Conservation (phyloP, 2,113 vertebrate genomes). For the Tetraodon nigroviridis region DNA sequence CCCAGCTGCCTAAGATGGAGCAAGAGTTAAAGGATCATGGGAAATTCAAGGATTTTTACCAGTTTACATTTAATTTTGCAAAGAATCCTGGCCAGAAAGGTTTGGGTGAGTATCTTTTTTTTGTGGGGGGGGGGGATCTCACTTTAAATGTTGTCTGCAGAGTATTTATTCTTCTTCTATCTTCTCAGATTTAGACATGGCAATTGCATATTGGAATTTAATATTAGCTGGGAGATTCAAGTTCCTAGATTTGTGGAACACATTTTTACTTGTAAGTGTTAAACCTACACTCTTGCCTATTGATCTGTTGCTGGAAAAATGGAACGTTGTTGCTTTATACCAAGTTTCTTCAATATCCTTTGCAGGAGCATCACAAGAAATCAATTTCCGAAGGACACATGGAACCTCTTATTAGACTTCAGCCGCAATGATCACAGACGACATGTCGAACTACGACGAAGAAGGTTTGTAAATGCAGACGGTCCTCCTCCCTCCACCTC, state of each 20-base stretch:
- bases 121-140: too few species aligned
- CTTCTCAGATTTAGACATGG: constrained; percentile 92
- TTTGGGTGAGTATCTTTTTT: constrained; percentile 77
- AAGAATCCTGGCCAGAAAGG: constrained; percentile 94
- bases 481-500: not conserved
- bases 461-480: constrained; percentile 76
- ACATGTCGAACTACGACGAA: constrained; percentile 96
- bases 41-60: constrained; percentile 95
- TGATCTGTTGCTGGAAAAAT: not conserved
- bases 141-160: not conserved
- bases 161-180: constrained; percentile 11
- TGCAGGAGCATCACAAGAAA: constrained; percentile 91
- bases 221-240: constrained; percentile 91
- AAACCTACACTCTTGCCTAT: not conserved
- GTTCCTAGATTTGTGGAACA: constrained; percentile 95
- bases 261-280: constrained; percentile 89
- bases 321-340: fast-evolving
- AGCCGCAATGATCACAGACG: constrained; percentile 93
- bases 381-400: constrained; percentile 95
- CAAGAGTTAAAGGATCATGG: constrained; percentile 87
- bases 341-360: not conserved
- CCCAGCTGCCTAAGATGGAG: constrained; percentile 86
- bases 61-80: constrained; percentile 95
- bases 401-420: constrained; percentile 95
- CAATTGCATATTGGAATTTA: constrained; percentile 96